Evolutionary conservation across 1,140 invertebrate species (phyloP).

Genomic region (Sweltsa coloradensis): DNA sequence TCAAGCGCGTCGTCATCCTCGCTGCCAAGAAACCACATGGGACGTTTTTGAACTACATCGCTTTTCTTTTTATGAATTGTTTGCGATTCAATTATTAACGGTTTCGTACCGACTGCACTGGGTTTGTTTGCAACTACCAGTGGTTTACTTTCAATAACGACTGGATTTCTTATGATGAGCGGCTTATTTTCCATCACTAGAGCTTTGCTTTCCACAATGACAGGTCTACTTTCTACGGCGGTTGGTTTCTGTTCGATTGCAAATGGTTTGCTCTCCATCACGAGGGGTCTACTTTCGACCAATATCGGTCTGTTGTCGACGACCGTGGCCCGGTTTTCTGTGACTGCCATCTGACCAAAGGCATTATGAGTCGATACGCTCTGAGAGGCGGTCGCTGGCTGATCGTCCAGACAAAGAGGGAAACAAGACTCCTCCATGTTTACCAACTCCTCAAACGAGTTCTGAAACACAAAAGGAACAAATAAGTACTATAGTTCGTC

Average conservation of each 20-base stretch:
- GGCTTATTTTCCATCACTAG: not conserved
- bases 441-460: slow-evolving; percentile 47
- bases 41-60: slow-evolving; percentile 18
- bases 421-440: slow-evolving; percentile 35
- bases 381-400: not conserved
- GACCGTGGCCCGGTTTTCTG: not conserved
- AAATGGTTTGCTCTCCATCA: too few species aligned
- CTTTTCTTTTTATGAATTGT: not conserved
- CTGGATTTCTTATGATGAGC: not conserved
- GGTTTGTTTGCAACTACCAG: not conserved
- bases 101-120: not conserved
- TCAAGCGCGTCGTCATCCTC: slow-evolving; percentile 37
- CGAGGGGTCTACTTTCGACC: not conserved
- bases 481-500: too few species aligned
- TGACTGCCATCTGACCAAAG: not conserved
- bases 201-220: not conserved
- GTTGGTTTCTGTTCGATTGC: too few species aligned
- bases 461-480: slow-evolving; percentile 26
- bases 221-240: not conserved
- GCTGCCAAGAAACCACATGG: slow-evolving; percentile 44
- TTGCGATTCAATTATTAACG: not conserved
- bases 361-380: not conserved
- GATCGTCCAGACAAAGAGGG: not conserved
- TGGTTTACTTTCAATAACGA: not conserved
- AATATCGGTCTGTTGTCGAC: not conserved